Base-by-base conservation (phyloP, 2,113 vertebrate genomes). In the Pachyramphus minor region DNA sequence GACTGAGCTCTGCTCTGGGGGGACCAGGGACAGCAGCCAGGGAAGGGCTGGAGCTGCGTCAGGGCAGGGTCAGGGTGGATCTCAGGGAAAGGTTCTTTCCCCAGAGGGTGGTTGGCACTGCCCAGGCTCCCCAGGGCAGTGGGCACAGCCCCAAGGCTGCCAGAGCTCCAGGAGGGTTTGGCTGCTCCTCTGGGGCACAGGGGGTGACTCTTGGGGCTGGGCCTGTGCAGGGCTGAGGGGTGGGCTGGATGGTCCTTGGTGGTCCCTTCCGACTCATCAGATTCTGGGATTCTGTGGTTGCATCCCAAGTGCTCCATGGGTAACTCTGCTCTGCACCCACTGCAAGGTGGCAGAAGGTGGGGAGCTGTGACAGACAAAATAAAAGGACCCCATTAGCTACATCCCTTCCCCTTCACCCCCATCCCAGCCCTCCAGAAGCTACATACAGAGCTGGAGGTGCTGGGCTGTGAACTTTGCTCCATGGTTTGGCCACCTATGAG, bases 401-500 rank as follows among this genome's bases (percentile, higher is more conserved):
- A 16, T 37, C 31, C 14, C 68, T 56, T 62, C 35, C 9, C 19
- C 16, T 37, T 28, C 55, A 81, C 13, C 13, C 62, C 56, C 76
- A 91, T 21, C n/a, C 20, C 7, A 4, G 28, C 14, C n/a, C 20
- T 22, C 33, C 39, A 9, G 30, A 53, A 39, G 23, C 27, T 35
- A 42, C 41, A 13, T 17, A 22, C 5, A 13, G 37, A 59, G 28
- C 24, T 58, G 71, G 55, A 49, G 42, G 28, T 27, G 30, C 35
- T 55, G 2, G 1, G 25, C 41, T 49, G 22, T 37, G 71, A 28
- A n/a, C 31, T 58, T 58, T 76, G 24, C 24, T 53, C 74, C 39
- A 10, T 0, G 7, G 13, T 58, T 75, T 68, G 59, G 39, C 28
- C 2, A 0, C 10, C 7, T 42, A 16, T 0, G 1, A 12, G 28